Evolutionary conservation across 2,888 invertebrate species (phyloP), one percentile per base, ranked within the genome.

Genomic region (Copidosoma aretas): DNA sequence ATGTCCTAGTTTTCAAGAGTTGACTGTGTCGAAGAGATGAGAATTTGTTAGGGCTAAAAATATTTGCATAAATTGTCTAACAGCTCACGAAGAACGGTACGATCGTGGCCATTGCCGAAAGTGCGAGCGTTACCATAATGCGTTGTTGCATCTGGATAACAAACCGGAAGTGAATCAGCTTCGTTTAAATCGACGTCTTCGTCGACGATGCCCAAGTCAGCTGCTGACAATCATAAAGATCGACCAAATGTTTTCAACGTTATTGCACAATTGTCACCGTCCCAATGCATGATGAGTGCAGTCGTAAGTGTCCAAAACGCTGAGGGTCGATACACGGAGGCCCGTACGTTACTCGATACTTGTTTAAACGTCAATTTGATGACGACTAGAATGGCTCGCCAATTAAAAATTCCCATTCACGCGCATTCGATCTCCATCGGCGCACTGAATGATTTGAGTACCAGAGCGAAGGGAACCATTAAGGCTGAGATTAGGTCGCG

Each of bases 291-390:
- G 62, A 24, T 24, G 22, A 62, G 25, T n/a, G 61, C 61, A 25
- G 2, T 52, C 0, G 19, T 52, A n/a, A 4, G 32, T 17, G n/a
- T 61, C 32, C 10, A 15, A 17, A 10, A 53, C 19, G 14, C 19
- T 12, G 22, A 53, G 10, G 22, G 43, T 46, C 5, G 41, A 12
- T 15, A 25, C 12, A 10, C 21, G 3, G 10, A 17, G 41, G 41
- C 22, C 4, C 53, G 54, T 1, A 21, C 25, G 17, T 15, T 62
- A 22, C 32, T 62, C 3, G 61, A 51, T 21, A 61, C 61, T 12
- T 46, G 60, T n/a, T n/a, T 49, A 5, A 60, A 22, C 14, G 60
- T 52, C 5, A 43, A 61, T 61, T 61, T 61, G 12, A 46, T 61
- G 10, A 61, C 61, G 4, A 14, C 12, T 17, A 10, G 8, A 5